Evolutionary conservation across 2,113 vertebrate genomes (phyloP), one percentile per base, ranked within the genome.

Genomic region (Isichthys henryi): DNA sequence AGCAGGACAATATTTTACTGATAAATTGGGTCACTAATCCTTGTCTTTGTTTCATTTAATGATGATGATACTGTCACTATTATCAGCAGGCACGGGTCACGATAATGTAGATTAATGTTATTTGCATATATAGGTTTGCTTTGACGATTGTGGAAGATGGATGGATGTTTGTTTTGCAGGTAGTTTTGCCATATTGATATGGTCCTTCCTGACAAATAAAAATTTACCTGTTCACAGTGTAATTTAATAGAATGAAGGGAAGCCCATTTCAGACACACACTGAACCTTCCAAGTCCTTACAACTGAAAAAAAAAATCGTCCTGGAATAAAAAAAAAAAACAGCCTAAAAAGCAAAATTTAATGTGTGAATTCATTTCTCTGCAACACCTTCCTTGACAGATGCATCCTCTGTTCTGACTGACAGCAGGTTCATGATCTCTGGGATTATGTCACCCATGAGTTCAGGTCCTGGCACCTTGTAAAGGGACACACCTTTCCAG

Each of bases 21-120:
- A 66, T 39, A 90, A 90, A 77, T 87, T 87, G 52, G 84, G 88
- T 58, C 88, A 89, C 77, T 58, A 58, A 56, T 50, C 70, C 31
- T 62, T 62, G 13, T 45, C 43, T 46, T 62, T 89, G 39, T 52
- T 58, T 83, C 31, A n/a, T 89, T 50, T 45, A 35, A 83, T 89
- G 43, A 27, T n/a, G n/a, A n/a, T n/a, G 35, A 62, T n/a, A 66
- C 52, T 5, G 53, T 23, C 27, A 43, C 27, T 45, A 17, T 88
- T 11, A 56, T 62, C 17, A 53, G 56, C 39, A 45, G 53, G 53
- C 86, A 11, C 11, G n/a, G 39, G 43, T 48, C 15, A 8, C 23
- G 23, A 31, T 23, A 85, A 58, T 27, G 17, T 19, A 89, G 39
- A 45, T 89, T 58, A 85, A 89, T 62, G 46, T n/a, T 84, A 23